Base-by-base conservation (phyloP, 2,113 vertebrate genomes). In the Acinonyx jubatus region DNA sequence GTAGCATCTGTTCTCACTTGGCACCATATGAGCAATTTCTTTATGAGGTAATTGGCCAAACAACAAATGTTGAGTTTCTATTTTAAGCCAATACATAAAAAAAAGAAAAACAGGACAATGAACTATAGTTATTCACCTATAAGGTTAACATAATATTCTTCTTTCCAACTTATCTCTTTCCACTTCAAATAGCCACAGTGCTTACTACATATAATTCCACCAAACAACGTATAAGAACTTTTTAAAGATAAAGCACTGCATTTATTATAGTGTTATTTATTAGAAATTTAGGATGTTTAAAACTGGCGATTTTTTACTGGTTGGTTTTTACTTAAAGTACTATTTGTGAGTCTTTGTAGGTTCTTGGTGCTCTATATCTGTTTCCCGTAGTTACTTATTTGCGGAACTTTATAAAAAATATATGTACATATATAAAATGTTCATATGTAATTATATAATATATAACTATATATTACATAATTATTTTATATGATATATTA, bases 1-100 rank as follows among this genome's bases (percentile, higher is more conserved):
- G 89, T 15, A 93, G 89, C 89, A 93, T 97, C 97, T 96, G 85
- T 79, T 96, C 79, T 52, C 63, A 52, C 55, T 85, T 93, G 48
- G 63, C 55, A 68, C 25, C 71, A 55, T 87, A 87, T 78, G 45
- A 89, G 27, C 57, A 90, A 7, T 91, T 89, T 88, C 95, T 96
- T 92, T 88, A 52, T 81, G 57, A 94, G 38, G 29, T 83, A 94
- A 94, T 78, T 89, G 79, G 57, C 63, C 52, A 91, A 91, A 87
- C 52, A 88, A 61, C 55, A 96, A 94, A 96, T 86, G 57, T n/a
- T 89, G 69, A 79, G 19, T 78, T 96, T 96, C 57, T 87, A 94
- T 90, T 90, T 87, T 96, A 92, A 94, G 50, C 38, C 68, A 71
- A 11, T 96, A 52, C 16, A 31, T 63, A 81, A 76, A 78, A 85